Percentiles rank a stretch among this genome's conserved stretches.
Evolutionary conservation across 2,797 vertebrate species (phyloP).

Genomic region (Silurus lanzhouensis): DNA sequence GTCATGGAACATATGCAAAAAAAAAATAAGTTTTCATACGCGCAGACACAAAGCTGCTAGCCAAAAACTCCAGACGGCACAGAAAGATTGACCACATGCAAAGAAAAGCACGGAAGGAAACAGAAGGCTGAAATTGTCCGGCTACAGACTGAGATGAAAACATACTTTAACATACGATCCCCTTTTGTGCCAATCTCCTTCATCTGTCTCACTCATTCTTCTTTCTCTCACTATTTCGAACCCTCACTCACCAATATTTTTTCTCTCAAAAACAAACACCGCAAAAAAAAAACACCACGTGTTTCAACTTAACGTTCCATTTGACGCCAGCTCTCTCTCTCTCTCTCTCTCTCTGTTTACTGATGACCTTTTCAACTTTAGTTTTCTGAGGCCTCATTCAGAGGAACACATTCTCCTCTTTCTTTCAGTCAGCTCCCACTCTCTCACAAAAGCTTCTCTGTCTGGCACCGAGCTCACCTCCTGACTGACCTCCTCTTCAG

Average conservation of each 20-base stretch:
- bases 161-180: slow-evolving; percentile 29
- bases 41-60: slow-evolving; percentile 1
- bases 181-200: slow-evolving; percentile 28
- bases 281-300: slow-evolving; percentile 66
- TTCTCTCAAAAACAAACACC: slow-evolving; percentile 19
- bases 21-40: not conserved
- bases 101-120: slow-evolving; percentile 55
- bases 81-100: slow-evolving; percentile 52
- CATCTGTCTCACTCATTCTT: slow-evolving; percentile 20
- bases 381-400: slow-evolving; percentile 32
- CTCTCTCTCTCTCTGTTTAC: slow-evolving; percentile 47
- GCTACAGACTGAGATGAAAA: slow-evolving; percentile 43
- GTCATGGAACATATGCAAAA: not conserved
- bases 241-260: slow-evolving; percentile 2
- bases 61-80: slow-evolving; percentile 29
- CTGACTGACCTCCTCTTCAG: slow-evolving; percentile 17
- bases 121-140: slow-evolving; percentile 45
- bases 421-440: slow-evolving; percentile 37
- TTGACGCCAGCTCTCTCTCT: slow-evolving; percentile 59
- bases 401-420: slow-evolving; percentile 10
- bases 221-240: slow-evolving; percentile 28
- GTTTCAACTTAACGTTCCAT: slow-evolving; percentile 77
- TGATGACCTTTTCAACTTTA: not conserved
- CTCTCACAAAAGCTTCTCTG: slow-evolving; percentile 47
- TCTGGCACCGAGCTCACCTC: slow-evolving; percentile 40